Conservation (phyloP, 2,797 vertebrate species). For the Sorex maritimensis region DNA sequence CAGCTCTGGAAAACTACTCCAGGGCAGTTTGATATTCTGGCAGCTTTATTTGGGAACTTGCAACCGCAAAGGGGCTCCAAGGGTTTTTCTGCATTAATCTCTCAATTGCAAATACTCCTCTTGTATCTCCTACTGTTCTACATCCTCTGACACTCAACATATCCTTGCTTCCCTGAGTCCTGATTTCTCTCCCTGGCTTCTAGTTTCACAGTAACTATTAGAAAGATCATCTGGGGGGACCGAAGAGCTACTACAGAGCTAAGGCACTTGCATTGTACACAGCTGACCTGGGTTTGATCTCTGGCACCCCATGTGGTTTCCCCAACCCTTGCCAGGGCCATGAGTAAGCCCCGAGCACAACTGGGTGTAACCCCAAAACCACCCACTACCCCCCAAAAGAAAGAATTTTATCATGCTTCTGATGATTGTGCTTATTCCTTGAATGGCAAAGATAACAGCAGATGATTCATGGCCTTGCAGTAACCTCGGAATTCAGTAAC, state of each 20-base stretch:
- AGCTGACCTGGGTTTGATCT: too few relatives aligned
- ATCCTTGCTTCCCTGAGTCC: too few relatives aligned
- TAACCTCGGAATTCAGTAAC: slow-evolving; percentile 21
- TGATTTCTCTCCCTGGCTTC: neutral
- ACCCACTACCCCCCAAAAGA: too few relatives aligned
- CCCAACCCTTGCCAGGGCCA: too few relatives aligned
- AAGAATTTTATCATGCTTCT: neutral
- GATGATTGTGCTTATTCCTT: slow-evolving; percentile 3
- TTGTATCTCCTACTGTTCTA: neutral
- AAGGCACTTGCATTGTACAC: too few relatives aligned
- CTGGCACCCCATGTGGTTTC: too few relatives aligned
- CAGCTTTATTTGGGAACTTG: neutral
- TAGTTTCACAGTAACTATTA: neutral
- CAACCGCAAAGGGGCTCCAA: neutral
- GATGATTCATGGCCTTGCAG: neutral
- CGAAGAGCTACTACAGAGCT: too few relatives aligned
- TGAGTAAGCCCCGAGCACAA: too few relatives aligned
- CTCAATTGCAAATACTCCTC: neutral
- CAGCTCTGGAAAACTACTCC: neutral
- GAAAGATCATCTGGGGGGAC: neutral
- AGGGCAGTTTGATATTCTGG: neutral
- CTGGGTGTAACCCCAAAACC: too few relatives aligned
- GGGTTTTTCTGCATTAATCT: neutral
- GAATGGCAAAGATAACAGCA: neutral
- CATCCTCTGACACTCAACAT: neutral